These are phyloP conservation scores for Euglossa dilemma DNA, from an alignment of 1,140 invertebrate genomes.

Conservation along the genomic window DNA sequence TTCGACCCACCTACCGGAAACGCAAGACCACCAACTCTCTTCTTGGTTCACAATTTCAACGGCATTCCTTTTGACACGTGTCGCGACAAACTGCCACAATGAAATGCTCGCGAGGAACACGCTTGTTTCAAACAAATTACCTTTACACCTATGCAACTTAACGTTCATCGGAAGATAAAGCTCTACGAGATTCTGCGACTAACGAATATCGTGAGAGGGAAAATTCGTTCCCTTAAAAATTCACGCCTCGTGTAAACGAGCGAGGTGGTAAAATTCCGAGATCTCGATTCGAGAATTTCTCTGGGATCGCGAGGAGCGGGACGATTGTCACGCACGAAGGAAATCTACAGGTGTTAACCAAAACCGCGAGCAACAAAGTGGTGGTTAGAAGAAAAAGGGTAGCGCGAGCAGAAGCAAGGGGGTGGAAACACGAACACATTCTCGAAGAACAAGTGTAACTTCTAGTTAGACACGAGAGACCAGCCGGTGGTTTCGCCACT, in stretches of 20 bases:
- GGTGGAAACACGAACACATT: conserved; percentile 23
- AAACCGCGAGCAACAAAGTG: conserved; percentile 22
- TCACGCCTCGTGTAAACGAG: too few species aligned
- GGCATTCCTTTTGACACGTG: not conserved
- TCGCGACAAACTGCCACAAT: too few species aligned
- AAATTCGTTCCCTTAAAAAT: too few species aligned
- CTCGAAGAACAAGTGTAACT: conserved; percentile 57
- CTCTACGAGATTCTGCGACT: too few species aligned
- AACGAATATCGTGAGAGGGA: too few species aligned
- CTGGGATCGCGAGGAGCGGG: too few species aligned
- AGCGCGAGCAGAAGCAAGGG: not conserved
- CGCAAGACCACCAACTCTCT: not conserved
- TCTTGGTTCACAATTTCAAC: conserved; percentile 19
- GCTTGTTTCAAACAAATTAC: too few species aligned
- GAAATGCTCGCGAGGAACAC: too few species aligned
- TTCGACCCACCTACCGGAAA: conserved; percentile 29
- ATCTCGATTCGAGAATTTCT: too few species aligned
- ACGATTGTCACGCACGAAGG: not conserved
- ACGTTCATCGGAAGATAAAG: too few species aligned
- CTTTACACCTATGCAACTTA: too few species aligned
- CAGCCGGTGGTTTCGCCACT: conserved; percentile 51
- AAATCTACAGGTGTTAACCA: conserved; percentile 51
- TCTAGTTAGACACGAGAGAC: conserved; percentile 61
- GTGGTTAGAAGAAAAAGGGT: conserved; percentile 13
- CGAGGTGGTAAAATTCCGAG: too few species aligned